Base-by-base conservation (phyloP, 2,113 vertebrate genomes). In the Tragelaphus imberbis region DNA sequence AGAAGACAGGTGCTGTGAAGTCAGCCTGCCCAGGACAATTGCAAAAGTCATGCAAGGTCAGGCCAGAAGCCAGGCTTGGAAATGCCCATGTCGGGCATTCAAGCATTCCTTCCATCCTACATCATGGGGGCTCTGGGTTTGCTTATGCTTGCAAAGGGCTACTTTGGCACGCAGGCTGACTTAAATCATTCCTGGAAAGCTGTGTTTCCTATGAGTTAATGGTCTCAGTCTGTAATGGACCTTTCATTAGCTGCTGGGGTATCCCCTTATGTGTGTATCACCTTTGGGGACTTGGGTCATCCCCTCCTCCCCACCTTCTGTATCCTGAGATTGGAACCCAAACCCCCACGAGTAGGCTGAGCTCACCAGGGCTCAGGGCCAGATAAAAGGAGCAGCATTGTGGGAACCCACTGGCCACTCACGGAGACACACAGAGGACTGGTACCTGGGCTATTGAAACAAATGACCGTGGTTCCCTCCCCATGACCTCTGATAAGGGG, bases 11-110 rank as follows among this genome's bases (percentile, higher is more conserved):
- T 96, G 90, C 44, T 5, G 0, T 55, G 47, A 95, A 96, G 68
- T 81, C 92, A 94, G 84, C 68, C 71, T n/a, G 63, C 49, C n/a
- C 30, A 13, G 53, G 75, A 94, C 59, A 92, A 47, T 17, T 47
- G 59, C 53, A 95, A 84, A 96, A 84, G 88, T 96, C n/a, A 7
- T 10, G 44, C 88, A 96, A 97, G 65, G 59, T 97, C 85, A 89
- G 65, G 16, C 30, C 82, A 55, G 30, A 84, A 84, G 84, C 82
- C 92, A 81, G 79, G 28, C n/a, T 49, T 82, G 25, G 75, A 96
- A 63, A 85, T 65, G 59, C 51, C 51, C 33, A 25, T 10, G 7
- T 33, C 14, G 7, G 84, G 55, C 75, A 44, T 58, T 51, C 2
- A 5, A 1, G 49, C 47, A 61, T 44, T 55, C 79, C 44, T 91